A percentile compares a stretch with the other conserved stretches of the same genome.
Conservation (phyloP, 2,888 invertebrate genomes). For the Stenodera caucasica region DNA sequence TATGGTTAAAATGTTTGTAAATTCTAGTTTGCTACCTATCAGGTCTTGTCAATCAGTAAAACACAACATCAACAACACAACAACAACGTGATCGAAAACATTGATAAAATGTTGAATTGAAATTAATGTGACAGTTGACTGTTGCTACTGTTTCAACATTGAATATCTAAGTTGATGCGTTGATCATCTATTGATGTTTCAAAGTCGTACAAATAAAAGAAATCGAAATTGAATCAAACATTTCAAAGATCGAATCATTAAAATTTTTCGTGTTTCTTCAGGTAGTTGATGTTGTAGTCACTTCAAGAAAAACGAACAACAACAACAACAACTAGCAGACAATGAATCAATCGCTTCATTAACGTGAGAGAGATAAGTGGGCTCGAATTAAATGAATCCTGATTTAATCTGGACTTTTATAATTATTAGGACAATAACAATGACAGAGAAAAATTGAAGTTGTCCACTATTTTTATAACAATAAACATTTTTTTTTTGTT, state of each 20-base stretch:
- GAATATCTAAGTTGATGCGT: constrained; percentile 22
- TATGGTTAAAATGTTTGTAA: constrained; percentile 1
- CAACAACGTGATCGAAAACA: constrained; percentile 25
- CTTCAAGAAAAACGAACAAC: background rate
- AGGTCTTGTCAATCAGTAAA: constrained; percentile 29
- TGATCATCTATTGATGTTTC: background rate
- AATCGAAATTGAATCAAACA: background rate
- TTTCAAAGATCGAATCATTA: background rate
- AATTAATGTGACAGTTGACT: constrained; percentile 36
- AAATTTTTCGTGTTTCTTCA: background rate
- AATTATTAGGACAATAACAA: constrained; percentile 7
- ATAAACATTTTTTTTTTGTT: background rate
- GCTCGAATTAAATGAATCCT: constrained; percentile 1
- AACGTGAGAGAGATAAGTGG: constrained; percentile 7
- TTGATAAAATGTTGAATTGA: constrained; percentile 30
- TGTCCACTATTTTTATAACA: constrained; percentile 6
- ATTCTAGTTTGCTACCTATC: constrained; percentile 23
- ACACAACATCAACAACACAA: constrained; percentile 13
- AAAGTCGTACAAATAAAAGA: background rate
- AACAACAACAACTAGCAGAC: constrained; percentile 1
- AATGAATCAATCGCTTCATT: constrained; percentile 8
- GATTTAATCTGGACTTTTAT: background rate
- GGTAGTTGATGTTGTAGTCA: background rate
- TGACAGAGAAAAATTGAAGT: constrained; percentile 3
- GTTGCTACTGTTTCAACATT: constrained; percentile 37